These are phyloP conservation scores for Odobenus rosmarus DNA, from an alignment of 2,113 vertebrate species.

Conservation along the genomic window DNA sequence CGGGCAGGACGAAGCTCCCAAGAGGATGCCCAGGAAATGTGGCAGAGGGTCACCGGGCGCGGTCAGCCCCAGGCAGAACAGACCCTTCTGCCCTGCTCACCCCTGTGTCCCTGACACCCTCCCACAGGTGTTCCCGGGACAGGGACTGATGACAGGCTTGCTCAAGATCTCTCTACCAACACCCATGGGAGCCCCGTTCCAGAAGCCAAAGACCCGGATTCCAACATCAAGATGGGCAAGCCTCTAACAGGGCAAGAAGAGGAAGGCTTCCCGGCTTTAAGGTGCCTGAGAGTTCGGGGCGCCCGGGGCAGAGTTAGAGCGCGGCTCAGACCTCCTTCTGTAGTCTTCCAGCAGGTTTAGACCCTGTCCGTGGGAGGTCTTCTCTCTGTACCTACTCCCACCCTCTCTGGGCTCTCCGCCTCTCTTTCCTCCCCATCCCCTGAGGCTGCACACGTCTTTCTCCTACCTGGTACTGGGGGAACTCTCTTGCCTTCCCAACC, in stretches of 20 bases:
- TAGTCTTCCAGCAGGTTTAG: not conserved
- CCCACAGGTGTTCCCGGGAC: not conserved
- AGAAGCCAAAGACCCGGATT: not conserved
- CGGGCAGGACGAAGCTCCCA: not conserved
- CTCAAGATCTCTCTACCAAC: not conserved
- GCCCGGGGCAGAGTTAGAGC: not conserved
- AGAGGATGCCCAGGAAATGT: constrained; percentile 76
- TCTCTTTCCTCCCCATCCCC: not conserved
- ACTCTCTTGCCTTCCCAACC: not conserved
- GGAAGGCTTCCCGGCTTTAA: not conserved
- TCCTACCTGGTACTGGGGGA: not conserved
- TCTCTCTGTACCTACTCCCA: not conserved
- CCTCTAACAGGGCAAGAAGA: not conserved
- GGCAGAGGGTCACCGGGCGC: constrained; percentile 68
- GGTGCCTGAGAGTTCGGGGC: no score
- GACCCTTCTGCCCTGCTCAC: not conserved
- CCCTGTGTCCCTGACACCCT: not conserved
- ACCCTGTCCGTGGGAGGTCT: not conserved
- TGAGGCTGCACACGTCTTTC: not conserved
- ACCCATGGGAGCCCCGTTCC: not conserved
- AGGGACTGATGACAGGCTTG: not conserved
- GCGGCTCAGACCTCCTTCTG: not conserved
- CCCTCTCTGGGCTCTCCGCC: not conserved
- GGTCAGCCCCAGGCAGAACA: not conserved
- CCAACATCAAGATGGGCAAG: not conserved